These are phyloP conservation scores for Pheosia gnoma DNA, from an alignment of 2,888 invertebrate genomes.

Conservation along the genomic window DNA sequence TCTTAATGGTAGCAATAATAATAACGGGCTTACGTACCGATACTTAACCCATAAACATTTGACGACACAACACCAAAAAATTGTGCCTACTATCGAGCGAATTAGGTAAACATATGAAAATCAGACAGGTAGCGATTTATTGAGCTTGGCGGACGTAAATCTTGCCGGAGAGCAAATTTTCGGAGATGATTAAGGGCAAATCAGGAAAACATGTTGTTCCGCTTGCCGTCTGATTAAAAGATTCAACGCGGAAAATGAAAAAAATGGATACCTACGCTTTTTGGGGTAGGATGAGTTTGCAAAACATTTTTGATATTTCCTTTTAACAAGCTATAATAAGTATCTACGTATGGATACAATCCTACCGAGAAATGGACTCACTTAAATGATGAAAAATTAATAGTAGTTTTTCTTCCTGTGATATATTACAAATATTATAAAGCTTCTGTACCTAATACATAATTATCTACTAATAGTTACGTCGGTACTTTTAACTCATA, in stretches of 20 bases:
- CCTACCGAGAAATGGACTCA: too few relatives aligned
- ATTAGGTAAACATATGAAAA: not conserved
- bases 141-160: not conserved
- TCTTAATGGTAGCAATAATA: too few relatives aligned
- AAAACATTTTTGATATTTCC: too few relatives aligned
- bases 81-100: not conserved
- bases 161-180: not conserved
- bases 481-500: too few relatives aligned
- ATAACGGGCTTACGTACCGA: too few relatives aligned
- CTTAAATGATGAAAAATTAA: too few relatives aligned
- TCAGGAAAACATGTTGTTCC: conserved; percentile 4
- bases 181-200: not conserved
- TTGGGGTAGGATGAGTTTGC: not conserved
- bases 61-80: not conserved
- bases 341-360: too few relatives aligned
- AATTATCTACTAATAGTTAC: too few relatives aligned
- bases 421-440: too few relatives aligned
- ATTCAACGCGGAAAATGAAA: not conserved
- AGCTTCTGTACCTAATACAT: too few relatives aligned
- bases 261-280: not conserved
- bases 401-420: too few relatives aligned
- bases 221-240: not conserved
- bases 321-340: too few relatives aligned
- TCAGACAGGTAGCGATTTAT: not conserved
- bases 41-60: not conserved